phyloP scores from a whole-genome alignment of 1,140 invertebrate genomes.

The Pseudomyrmex sp. region DNA sequence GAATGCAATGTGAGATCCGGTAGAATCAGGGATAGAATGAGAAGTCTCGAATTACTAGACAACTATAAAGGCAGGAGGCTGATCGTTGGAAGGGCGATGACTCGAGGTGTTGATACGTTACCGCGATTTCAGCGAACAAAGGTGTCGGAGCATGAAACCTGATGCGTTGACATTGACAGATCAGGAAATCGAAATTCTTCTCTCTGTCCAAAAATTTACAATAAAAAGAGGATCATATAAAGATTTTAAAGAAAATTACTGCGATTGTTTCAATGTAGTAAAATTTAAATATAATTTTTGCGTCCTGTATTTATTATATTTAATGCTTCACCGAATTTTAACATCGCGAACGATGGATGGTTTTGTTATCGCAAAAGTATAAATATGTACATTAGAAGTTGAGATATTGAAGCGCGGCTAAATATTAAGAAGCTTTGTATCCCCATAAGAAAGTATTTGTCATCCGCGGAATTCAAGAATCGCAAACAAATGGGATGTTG shows the following conservation, averaged over 20 bases:
- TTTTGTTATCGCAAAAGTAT: background rate
- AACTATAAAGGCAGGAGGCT: constrained; percentile 54
- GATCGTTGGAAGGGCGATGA: constrained; percentile 67
- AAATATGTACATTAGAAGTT: background rate
- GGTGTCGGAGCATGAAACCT: constrained; percentile 44
- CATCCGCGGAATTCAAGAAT: constrained; percentile 33
- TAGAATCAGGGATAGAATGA: constrained; percentile 65
- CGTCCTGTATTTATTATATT: background rate
- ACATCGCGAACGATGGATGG: background rate
- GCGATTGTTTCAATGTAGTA: background rate
- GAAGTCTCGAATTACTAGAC: constrained; percentile 77
- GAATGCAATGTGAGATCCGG: constrained; percentile 76
- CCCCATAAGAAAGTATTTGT: constrained; percentile 37
- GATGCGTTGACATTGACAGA: constrained; percentile 27
- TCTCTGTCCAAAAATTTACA: background rate
- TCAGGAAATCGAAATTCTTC: background rate
- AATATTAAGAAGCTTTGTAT: constrained; percentile 30
- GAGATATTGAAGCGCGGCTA: background rate
- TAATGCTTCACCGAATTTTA: background rate
- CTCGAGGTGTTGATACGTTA: constrained; percentile 73
- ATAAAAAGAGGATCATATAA: background rate
- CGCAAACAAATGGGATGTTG: constrained; percentile 29
- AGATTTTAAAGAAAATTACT: background rate
- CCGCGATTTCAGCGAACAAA: constrained; percentile 67
- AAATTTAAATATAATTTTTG: background rate